Base-by-base conservation (phyloP, 2,797 vertebrate species). In the Cossypha caffra region DNA sequence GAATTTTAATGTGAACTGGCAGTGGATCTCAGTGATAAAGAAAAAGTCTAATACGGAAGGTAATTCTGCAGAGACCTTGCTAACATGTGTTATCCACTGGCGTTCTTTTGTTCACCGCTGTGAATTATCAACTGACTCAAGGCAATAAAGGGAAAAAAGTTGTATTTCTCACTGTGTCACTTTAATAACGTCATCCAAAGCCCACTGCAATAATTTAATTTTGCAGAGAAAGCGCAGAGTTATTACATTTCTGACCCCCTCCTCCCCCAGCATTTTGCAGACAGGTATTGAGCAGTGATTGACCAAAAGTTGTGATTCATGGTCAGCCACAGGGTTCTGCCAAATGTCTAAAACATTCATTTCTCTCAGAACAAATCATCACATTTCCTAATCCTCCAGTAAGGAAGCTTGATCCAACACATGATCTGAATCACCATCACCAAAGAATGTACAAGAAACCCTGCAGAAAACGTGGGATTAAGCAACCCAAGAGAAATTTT, bases 121-220 rank as follows among this genome's bases (percentile, higher is more conserved):
- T 94, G 94, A 96, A 88, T 96, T 96, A 95, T 96, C 95, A 95
- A 89, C 86, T 86, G 76, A 96, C 91, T 96, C 89, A 93, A 91
- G 95, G 95, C 78, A 94, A 91, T 40, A 91, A 67, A 89, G 35
- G 68, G 43, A 48, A 87, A 93, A 82, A 95, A 87, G 90, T 93
- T 88, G 18, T 51, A 78, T 95, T 94, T 93, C 85, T 94, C 50
- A 73, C 91, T 84, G 89, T 88, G 94, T 88, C 62, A 55, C 86
- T 96, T 95, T 67, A 75, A 48, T 75, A 91, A 68, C 21, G 2
- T 91, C 90, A 92, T 76, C 50, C 80, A 85, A 82, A 86, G 47
- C 86, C 89, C 64, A 26, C 58, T 57, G 68, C 40, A 72, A 92
- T 95, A 82, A 97, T 96, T 93, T 75, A 84, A 92, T 95, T 95